phyloP scores from a whole-genome alignment of 2,888 invertebrate genomes.

The Dolomedes plantarius region DNA sequence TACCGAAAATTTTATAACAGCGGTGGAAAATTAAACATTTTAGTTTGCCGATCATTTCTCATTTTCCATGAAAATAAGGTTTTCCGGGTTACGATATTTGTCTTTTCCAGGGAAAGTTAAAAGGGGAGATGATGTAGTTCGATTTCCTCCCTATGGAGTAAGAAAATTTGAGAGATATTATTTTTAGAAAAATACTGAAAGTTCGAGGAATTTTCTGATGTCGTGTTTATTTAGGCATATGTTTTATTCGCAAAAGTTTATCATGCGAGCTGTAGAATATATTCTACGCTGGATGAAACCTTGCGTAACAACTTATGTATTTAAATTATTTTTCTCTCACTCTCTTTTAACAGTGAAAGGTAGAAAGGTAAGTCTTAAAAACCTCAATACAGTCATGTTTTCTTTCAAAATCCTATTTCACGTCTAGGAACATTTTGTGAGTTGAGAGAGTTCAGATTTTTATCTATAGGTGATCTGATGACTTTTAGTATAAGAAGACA shows the following conservation, averaged over 20 bases:
- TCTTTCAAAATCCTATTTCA: too few relatives aligned
- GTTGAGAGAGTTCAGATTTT: too few relatives aligned
- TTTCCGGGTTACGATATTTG: neutral
- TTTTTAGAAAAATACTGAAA: neutral
- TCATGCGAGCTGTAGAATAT: neutral
- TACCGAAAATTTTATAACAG: neutral
- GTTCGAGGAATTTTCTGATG: neutral
- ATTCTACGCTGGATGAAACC: neutral
- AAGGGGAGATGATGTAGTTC: neutral
- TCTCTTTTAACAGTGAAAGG: too few relatives aligned
- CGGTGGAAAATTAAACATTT: neutral
- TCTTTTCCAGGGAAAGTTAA: neutral
- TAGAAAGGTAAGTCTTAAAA: too few relatives aligned
- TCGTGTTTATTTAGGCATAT: neutral
- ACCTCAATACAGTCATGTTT: too few relatives aligned
- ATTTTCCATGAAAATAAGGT: neutral
- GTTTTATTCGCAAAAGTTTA: neutral
- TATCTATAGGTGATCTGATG: too few relatives aligned
- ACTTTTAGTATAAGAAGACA: too few relatives aligned
- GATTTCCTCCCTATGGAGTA: neutral
- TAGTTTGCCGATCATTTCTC: neutral
- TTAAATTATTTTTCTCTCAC: too few relatives aligned
- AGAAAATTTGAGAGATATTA: neutral
- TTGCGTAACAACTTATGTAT: too few relatives aligned
- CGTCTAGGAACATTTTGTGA: too few relatives aligned